Conservation (phyloP, 2,113 vertebrate species). For the Melanostigma gelatinosum region DNA sequence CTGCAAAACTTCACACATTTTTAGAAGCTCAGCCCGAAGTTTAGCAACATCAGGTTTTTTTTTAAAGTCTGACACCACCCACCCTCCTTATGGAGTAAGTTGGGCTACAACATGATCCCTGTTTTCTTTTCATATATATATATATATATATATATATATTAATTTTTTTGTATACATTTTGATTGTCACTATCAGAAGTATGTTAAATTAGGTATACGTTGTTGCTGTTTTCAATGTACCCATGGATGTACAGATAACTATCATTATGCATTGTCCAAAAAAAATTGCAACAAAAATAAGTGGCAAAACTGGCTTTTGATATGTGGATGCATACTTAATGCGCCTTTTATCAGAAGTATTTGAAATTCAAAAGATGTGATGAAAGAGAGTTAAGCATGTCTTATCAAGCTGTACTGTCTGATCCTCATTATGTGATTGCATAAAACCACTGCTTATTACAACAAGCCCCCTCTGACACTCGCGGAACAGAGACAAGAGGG, state of each 20-base stretch:
- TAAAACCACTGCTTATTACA: slow-evolving; percentile 1
- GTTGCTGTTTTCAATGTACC: background rate
- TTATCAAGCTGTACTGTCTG: background rate
- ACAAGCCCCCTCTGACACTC: background rate
- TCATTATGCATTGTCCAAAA: background rate
- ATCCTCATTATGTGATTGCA: background rate
- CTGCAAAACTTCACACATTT: background rate
- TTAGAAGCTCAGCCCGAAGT: background rate
- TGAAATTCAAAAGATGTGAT: background rate
- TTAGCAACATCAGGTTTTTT: background rate
- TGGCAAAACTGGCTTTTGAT: background rate
- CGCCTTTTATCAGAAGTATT: background rate
- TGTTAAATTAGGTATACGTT: background rate
- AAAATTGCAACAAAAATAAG: background rate
- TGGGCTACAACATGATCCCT: no score
- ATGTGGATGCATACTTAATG: background rate
- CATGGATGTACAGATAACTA: background rate
- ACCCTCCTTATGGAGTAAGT: background rate
- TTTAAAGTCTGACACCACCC: background rate
- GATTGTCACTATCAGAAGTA: background rate
- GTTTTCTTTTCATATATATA: no score
- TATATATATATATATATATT: no score
- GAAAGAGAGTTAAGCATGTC: background rate
- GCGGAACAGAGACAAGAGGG: background rate
- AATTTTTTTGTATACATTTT: no score